These are phyloP conservation scores for Scatophagus argus DNA, from an alignment of 2,113 vertebrate genomes.

Conservation along the genomic window DNA sequence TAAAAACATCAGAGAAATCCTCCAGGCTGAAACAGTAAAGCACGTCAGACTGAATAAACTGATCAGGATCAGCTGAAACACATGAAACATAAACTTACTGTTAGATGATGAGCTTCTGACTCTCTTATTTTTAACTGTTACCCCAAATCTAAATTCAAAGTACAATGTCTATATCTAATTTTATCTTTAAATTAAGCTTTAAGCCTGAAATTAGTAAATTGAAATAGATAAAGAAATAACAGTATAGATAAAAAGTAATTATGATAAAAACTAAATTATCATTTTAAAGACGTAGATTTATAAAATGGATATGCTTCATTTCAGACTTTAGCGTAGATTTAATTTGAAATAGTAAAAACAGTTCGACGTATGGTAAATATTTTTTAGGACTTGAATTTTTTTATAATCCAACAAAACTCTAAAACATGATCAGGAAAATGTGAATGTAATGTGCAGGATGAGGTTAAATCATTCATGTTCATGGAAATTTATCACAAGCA, in stretches of 20 bases:
- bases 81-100: neutral
- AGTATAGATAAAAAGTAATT: neutral
- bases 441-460: neutral
- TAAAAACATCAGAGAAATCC: neutral
- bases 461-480: neutral
- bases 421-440: neutral
- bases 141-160: neutral
- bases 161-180: neutral
- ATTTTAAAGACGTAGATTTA: neutral
- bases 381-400: neutral
- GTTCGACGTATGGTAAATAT: neutral
- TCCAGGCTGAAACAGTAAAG: neutral
- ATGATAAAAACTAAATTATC: neutral
- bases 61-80: neutral
- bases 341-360: too few relatives aligned
- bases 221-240: too few relatives aligned
- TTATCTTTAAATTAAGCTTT: neutral
- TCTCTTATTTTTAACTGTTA: neutral
- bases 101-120: neutral
- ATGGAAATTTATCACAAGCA: neutral
- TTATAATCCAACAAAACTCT: neutral
- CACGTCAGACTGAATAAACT: neutral
- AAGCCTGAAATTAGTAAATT: neutral
- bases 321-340: too few relatives aligned
- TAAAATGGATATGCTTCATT: neutral